Evolutionary conservation across 2,113 vertebrate genomes (phyloP).

Genomic region (Notothenia coriiceps): DNA sequence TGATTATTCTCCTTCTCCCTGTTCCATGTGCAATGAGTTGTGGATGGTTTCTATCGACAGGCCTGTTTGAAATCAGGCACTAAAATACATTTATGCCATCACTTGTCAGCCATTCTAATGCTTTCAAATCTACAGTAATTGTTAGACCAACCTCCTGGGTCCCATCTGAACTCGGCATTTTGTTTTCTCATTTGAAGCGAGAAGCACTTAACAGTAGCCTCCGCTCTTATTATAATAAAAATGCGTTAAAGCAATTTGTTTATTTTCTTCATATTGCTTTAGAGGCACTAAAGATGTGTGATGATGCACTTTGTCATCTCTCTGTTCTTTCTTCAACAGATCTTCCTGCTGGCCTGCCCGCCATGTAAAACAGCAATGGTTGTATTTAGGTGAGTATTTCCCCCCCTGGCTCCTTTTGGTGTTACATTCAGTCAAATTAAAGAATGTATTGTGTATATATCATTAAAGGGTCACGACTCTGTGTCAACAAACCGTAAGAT

Average conservation of each 20-base stretch:
- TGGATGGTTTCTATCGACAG: not conserved
- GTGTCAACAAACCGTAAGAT: not conserved
- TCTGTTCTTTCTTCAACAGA: slow-evolving; percentile 85
- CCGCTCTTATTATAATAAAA: slow-evolving; percentile 35
- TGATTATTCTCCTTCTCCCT: not conserved
- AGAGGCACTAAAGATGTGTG: slow-evolving; percentile 19
- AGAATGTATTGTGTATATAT: not conserved
- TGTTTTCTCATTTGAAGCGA: slow-evolving; percentile 21
- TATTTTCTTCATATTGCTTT: slow-evolving; percentile 31
- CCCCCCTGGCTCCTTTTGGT: not conserved
- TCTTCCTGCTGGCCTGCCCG: slow-evolving; percentile 96
- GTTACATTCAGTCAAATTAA: not conserved
- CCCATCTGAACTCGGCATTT: slow-evolving; percentile 6
- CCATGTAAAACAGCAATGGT: slow-evolving; percentile 91
- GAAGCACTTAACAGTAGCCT: slow-evolving; percentile 2
- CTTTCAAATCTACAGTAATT: slow-evolving; percentile 19
- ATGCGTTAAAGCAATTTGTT: slow-evolving; percentile 38
- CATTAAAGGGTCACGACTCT: not conserved
- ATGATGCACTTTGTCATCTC: slow-evolving; percentile 33
- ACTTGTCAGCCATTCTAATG: not conserved
- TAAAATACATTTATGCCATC: slow-evolving; percentile 4
- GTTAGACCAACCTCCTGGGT: slow-evolving; percentile 8
- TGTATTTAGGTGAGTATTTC: slow-evolving; percentile 91
- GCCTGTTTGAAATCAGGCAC: slow-evolving; percentile 15
- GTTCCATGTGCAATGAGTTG: not conserved